Base-by-base conservation (phyloP, 2,888 invertebrate genomes). In the Dasypogon diadema region DNA sequence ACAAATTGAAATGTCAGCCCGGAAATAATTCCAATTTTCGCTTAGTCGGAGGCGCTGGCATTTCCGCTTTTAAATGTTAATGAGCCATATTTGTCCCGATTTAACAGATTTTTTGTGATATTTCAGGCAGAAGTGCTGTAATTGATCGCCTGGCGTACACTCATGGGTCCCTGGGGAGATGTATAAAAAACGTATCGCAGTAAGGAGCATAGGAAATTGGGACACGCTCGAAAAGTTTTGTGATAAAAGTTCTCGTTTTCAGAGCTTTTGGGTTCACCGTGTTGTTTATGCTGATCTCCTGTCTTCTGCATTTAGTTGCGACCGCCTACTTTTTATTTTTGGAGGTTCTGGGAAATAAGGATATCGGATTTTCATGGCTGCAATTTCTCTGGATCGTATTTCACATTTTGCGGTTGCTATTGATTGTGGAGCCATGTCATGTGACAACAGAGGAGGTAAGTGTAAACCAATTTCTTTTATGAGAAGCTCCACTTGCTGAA, bases 381-480 rank as follows among this genome's bases (percentile, higher is more conserved):
- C 88, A 89, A 79, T 80, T 84, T 21, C 79, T 87, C 2, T 89
- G 89, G 89, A 87, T 88, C 30, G 60, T 86, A 24, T 86, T 87
- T 51, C 89, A 89, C 78, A 74, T 84, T 2, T 78, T 83, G 54
- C 85, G 89, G 51, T 81, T 89, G 77, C 78, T 89, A 10, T 82
- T 89, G 79, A 84, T 89, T 26, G 88, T 89, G 2, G 89, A 89
- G 80, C 89, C 89, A 0, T 88, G 89, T 74, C 88, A 89, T 80
- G 79, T 84, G 10, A 83, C 88, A 2, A 83, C 85, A 0, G 81
- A 82, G 0, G 87, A 88, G 84, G 87, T 87, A 76, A 60, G 48
- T 12, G 1, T n/a, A 14, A n/a, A 16, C 8, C 12, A 12, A 14
- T 46, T 46, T 46, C 12, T 46, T 46, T 14, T 14, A 12, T 46